These are phyloP conservation scores for Callyntrura sp. DNA, from an alignment of 2,888 invertebrate genomes.

Conservation along the genomic window DNA sequence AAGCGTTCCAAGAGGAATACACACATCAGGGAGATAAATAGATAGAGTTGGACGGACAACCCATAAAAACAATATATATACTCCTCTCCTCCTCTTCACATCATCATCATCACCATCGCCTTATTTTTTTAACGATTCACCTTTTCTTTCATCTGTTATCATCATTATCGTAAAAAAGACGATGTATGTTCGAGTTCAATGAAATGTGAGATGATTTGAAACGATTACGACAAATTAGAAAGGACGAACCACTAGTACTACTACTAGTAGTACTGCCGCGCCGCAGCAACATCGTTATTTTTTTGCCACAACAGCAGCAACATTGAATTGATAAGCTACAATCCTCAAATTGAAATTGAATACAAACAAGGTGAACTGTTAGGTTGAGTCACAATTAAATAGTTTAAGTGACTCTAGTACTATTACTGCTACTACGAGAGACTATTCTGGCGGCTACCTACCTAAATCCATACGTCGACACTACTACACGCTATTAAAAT, in stretches of 20 bases:
- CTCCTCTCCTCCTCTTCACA: too few species aligned
- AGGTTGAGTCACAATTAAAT: not conserved
- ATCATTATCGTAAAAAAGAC: conserved; percentile 11
- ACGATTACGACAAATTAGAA: conserved; percentile 73
- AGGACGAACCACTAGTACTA: conserved; percentile 55
- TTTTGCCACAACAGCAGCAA: too few species aligned
- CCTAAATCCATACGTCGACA: too few species aligned
- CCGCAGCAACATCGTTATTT: too few species aligned
- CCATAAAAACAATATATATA: too few species aligned
- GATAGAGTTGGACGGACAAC: too few species aligned
- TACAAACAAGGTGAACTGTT: conserved; percentile 32
- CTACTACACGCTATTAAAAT: conserved; percentile 54
- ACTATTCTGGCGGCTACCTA: not conserved
- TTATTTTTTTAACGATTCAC: not conserved
- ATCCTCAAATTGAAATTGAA: conserved; percentile 17
- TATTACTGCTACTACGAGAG: too few species aligned
- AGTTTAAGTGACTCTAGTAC: not conserved
- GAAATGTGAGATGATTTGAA: conserved; percentile 62
- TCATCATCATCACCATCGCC: conserved; percentile 9
- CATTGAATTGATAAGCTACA: conserved; percentile 4
- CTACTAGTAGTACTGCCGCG: too few species aligned
- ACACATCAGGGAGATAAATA: too few species aligned
- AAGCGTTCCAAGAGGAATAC: conserved; percentile 1
- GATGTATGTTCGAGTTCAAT: not conserved
- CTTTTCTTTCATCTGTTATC: not conserved